Percentiles rank a stretch among this genome's conserved stretches.
Conservation (phyloP, 92 coral and sea anemone species). For the Zoanthus solanderi region DNA sequence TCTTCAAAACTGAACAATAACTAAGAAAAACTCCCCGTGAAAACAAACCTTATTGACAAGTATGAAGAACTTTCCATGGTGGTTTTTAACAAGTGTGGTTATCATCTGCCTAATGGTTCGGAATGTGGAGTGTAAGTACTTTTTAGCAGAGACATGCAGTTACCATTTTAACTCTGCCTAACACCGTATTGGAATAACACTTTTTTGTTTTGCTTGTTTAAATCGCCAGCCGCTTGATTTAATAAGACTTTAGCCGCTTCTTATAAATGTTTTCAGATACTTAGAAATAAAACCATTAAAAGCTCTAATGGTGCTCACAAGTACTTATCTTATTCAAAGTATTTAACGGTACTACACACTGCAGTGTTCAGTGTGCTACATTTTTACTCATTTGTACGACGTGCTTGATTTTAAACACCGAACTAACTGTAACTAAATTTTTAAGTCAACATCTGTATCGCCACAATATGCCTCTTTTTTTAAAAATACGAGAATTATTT, state of each 20-base stretch:
- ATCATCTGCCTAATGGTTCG: constrained; percentile 30
- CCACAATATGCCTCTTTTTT: background rate
- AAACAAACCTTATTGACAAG: background rate
- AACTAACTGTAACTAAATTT: background rate
- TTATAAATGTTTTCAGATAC: no score
- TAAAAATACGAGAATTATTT: background rate
- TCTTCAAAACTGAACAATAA: background rate
- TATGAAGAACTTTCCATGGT: constrained; percentile 16
- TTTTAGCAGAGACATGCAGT: background rate
- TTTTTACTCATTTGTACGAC: no score
- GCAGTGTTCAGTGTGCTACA: no score
- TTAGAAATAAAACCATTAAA: no score
- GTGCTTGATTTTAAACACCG: no score
- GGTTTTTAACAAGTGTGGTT: constrained; percentile 7
- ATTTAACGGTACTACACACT: no score
- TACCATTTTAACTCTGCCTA: background rate
- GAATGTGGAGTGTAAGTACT: constrained; percentile 38
- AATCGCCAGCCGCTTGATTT: background rate
- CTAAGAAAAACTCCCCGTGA: background rate
- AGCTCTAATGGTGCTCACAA: no score
- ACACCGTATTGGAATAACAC: background rate
- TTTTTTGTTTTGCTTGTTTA: background rate
- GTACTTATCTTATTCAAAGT: no score
- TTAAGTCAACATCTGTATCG: background rate
- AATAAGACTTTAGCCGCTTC: background rate